Conservation (phyloP, 64 coral and sea anemone genomes). For the Dendrophyllia cribrosa region DNA sequence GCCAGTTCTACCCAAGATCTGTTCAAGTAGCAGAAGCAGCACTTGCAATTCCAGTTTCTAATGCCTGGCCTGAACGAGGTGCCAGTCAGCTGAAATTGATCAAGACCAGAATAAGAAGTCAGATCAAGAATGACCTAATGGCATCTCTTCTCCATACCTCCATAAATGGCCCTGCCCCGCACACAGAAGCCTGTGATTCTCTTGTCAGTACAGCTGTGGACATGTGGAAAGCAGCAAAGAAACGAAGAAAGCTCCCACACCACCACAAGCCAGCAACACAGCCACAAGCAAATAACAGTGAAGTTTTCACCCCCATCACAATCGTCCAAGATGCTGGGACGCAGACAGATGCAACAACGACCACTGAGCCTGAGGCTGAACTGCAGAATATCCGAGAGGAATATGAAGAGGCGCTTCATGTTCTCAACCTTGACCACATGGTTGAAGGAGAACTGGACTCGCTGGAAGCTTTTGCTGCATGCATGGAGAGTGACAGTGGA, state of each 20-base stretch:
- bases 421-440: conserved; percentile 51
- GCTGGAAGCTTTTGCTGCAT: conserved; percentile 23
- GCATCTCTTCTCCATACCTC: too few species aligned
- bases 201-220: too few species aligned
- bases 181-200: too few species aligned
- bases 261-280: not conserved
- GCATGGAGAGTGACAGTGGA: conserved; percentile 52
- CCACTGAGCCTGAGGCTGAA: too few species aligned
- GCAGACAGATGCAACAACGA: conserved; percentile 33
- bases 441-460: conserved; percentile 43
- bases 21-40: conserved; percentile 35
- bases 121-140: too few species aligned
- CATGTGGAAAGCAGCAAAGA: conserved; percentile 33
- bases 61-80: conserved; percentile 55
- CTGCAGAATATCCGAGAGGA: conserved; percentile 42
- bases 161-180: too few species aligned
- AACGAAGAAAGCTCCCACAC: conserved; percentile 44
- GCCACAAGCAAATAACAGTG: conserved; percentile 11
- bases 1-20: too few species aligned
- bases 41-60: conserved; percentile 31
- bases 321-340: conserved; percentile 1
- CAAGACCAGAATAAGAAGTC: not conserved
- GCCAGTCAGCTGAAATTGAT: conserved; percentile 32
- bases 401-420: conserved; percentile 42
- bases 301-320: conserved; percentile 14